phyloP scores from a whole-genome alignment of 2,797 vertebrate species.

The Sebastiscus albofasciatus region DNA sequence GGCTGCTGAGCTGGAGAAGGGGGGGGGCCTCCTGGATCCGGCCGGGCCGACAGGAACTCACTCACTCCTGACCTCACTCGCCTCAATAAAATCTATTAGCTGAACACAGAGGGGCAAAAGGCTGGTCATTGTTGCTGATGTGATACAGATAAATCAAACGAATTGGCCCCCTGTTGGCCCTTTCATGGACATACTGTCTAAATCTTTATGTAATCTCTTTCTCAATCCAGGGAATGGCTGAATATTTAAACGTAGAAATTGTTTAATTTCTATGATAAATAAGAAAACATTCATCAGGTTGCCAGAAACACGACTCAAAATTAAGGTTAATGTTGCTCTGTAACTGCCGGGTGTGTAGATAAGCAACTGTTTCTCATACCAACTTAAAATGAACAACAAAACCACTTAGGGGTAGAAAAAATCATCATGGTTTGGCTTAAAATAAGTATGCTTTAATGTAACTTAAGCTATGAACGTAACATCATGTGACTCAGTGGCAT shows the following conservation, averaged over 20 bases:
- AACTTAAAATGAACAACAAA: too few relatives aligned
- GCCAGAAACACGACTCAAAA: too few relatives aligned
- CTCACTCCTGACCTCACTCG: constrained; percentile 52
- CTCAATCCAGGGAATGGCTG: background rate
- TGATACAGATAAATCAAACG: constrained; percentile 56
- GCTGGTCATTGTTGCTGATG: constrained; percentile 45
- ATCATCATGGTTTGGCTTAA: too few relatives aligned
- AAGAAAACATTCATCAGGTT: background rate
- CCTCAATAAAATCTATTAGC: constrained; percentile 72
- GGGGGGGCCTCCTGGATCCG: constrained; percentile 29
- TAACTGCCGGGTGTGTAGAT: too few relatives aligned
- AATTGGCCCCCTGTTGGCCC: constrained; percentile 24
- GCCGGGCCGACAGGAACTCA: constrained; percentile 36
- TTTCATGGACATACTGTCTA: constrained; percentile 1
- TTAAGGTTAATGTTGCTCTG: too few relatives aligned
- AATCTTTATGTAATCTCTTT: constrained; percentile 10
- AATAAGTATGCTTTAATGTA: too few relatives aligned
- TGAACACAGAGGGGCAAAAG: constrained; percentile 52
- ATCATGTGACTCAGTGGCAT: too few relatives aligned
- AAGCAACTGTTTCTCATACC: too few relatives aligned
- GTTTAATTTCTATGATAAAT: background rate
- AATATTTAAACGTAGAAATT: background rate
- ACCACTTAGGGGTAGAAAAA: too few relatives aligned
- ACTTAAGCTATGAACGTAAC: too few relatives aligned
- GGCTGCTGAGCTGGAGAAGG: background rate